Conservation (phyloP, 1,140 invertebrate genomes). For the Heliothis virescens region DNA sequence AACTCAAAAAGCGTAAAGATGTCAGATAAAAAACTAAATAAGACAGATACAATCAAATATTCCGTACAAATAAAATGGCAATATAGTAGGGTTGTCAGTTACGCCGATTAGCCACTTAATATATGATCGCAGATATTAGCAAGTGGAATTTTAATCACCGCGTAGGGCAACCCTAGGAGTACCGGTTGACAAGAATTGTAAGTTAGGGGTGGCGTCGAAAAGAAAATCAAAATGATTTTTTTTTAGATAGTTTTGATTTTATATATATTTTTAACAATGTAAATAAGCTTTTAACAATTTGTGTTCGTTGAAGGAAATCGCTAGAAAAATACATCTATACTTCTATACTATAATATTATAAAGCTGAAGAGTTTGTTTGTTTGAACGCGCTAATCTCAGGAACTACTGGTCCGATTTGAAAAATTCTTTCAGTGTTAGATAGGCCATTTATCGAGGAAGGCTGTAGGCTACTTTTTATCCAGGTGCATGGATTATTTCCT, state of each 20-base stretch:
- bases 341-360: no score
- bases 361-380: no score
- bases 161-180: slow-evolving; percentile 51
- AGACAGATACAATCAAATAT: slow-evolving; percentile 47
- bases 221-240: slow-evolving; percentile 16
- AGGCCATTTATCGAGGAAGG: no score
- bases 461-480: no score
- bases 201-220: slow-evolving; percentile 58
- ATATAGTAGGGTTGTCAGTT: slow-evolving; percentile 58
- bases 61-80: slow-evolving; percentile 47
- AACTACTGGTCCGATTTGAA: no score
- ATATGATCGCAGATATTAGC: slow-evolving; percentile 74
- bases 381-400: no score
- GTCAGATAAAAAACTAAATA: slow-evolving; percentile 26
- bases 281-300: background rate
- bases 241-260: background rate
- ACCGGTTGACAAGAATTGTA: slow-evolving; percentile 53
- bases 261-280: background rate
- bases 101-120: slow-evolving; percentile 72
- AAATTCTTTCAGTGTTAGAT: no score
- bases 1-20: slow-evolving; percentile 6
- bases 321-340: no score
- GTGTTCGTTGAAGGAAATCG: no score
- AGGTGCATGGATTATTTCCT: no score
- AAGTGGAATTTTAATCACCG: slow-evolving; percentile 80